phyloP scores from a whole-genome alignment of 2,113 vertebrate species.

The Pelmatolapia mariae region DNA sequence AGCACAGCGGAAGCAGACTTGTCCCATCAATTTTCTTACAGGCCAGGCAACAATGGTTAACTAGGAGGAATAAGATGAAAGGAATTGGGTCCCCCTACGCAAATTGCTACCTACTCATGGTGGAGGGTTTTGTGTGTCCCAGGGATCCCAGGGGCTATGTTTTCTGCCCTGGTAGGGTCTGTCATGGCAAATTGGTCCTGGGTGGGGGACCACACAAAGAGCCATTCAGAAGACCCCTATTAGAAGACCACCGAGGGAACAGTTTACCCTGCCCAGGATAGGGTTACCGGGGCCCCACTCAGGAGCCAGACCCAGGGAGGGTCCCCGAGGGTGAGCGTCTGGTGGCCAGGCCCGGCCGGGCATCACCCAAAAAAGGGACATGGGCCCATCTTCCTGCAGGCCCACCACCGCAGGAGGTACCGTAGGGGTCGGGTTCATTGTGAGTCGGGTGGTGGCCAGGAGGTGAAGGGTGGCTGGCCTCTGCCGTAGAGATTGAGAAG shows the following conservation, averaged over 20 bases:
- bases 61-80: not conserved
- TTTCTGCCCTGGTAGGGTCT: not conserved
- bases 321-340: not conserved
- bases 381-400: not conserved
- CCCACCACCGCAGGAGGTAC: not conserved
- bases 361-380: not conserved
- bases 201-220: not conserved
- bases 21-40: not conserved
- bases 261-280: not conserved
- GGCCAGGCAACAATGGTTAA: not conserved
- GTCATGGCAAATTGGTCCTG: not conserved
- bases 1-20: not conserved
- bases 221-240: not conserved
- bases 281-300: not conserved
- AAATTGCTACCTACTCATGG: not conserved
- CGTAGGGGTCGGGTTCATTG: fast-evolving
- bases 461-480: not conserved
- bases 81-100: not conserved
- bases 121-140: not conserved
- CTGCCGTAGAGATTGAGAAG: not conserved
- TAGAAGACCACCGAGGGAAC: not conserved
- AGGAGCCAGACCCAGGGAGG: not conserved
- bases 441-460: not conserved
- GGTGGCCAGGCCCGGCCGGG: not conserved
- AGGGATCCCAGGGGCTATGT: not conserved